A percentile compares a stretch with the other conserved stretches of the same genome.
phyloP scores from a whole-genome alignment of 2,888 invertebrate genomes.

The Orthosia incerta region DNA sequence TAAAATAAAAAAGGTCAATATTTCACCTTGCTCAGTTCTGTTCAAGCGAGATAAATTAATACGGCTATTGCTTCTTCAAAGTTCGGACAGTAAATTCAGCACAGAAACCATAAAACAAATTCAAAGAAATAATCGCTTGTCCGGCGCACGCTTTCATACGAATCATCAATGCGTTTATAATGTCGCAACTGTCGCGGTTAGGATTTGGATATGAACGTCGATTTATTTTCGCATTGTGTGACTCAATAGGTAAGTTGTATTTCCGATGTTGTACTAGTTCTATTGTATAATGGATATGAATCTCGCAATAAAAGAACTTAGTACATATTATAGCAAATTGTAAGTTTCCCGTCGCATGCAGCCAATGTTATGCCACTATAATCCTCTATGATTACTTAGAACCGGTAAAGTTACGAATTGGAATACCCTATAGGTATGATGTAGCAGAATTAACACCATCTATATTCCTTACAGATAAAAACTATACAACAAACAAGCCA shows the following conservation, averaged over 20 bases:
- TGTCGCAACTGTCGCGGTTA: slow-evolving; percentile 61
- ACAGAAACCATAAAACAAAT: slow-evolving; percentile 34
- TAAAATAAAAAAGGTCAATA: not conserved
- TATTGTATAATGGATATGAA: too few species aligned
- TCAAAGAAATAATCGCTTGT: slow-evolving; percentile 14
- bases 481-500: too few species aligned
- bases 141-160: too few species aligned
- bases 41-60: slow-evolving; percentile 1
- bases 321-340: too few species aligned
- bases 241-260: slow-evolving; percentile 43
- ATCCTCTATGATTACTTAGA: too few species aligned
- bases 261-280: not conserved
- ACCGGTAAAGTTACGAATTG: too few species aligned
- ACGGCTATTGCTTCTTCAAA: not conserved
- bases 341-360: too few species aligned
- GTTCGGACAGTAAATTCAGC: slow-evolving; percentile 19
- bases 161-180: slow-evolving; percentile 69
- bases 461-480: too few species aligned
- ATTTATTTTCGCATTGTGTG: slow-evolving; percentile 43
- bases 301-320: too few species aligned
- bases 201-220: slow-evolving; percentile 15
- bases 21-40: slow-evolving; percentile 18
- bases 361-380: too few species aligned
- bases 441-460: too few species aligned
- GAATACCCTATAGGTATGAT: too few species aligned